These are phyloP conservation scores for Drosophila bocqueti DNA, from an alignment of 1,140 invertebrate species.

Conservation along the genomic window DNA sequence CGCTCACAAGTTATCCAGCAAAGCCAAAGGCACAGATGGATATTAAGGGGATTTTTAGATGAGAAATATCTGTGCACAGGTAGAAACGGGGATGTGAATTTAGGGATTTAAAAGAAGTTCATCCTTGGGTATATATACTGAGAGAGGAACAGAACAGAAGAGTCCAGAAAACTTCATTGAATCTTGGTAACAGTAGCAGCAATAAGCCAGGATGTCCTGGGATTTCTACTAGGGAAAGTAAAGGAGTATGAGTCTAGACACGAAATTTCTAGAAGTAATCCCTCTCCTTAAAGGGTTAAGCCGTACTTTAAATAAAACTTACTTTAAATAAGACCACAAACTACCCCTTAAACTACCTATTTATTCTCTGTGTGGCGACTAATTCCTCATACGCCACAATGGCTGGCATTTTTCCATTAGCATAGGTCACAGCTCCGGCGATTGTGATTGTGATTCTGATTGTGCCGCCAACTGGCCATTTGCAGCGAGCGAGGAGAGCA, in stretches of 20 bases:
- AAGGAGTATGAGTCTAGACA: neutral
- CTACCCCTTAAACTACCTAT: neutral
- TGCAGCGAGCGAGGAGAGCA: conserved; percentile 16
- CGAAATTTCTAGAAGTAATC: neutral
- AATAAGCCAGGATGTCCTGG: neutral
- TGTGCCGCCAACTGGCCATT: conserved; percentile 50
- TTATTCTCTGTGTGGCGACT: conserved; percentile 10
- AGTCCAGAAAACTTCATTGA: too few relatives aligned
- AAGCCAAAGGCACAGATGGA: neutral
- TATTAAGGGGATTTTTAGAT: conserved; percentile 14
- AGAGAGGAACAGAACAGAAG: neutral
- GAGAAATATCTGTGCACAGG: neutral
- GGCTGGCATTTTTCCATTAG: conserved; percentile 34
- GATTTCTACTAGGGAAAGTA: neutral
- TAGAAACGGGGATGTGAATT: neutral
- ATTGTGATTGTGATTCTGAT: conserved; percentile 27
- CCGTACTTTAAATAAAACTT: neutral
- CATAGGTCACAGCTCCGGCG: conserved; percentile 9
- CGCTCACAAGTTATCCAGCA: neutral
- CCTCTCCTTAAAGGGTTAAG: neutral
- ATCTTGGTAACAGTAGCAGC: neutral
- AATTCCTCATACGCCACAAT: conserved; percentile 27
- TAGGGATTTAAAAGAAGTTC: neutral
- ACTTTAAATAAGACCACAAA: neutral
- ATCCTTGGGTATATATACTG: neutral